Evolutionary conservation across 2,797 vertebrate species (phyloP), one percentile per base, ranked within the genome.

Genomic region (Spondyliosoma cantharus): DNA sequence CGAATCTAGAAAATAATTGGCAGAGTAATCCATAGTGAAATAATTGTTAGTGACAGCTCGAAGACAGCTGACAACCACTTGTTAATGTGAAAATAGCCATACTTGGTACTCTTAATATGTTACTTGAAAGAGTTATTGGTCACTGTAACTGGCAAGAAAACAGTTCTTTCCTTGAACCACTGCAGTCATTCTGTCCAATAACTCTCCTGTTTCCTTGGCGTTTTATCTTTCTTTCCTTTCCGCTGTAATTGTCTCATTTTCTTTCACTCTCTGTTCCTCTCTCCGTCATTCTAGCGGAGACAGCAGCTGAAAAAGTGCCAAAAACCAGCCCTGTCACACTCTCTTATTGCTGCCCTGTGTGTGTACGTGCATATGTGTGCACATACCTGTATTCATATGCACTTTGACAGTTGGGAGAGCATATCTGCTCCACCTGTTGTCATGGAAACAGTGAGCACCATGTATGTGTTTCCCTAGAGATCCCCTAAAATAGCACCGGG

Each of bases 391-490:
- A 59, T 70, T 73, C 29, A 24, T 12, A 45, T 80, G 78, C 77
- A 78, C 79, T 90, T 87, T 91, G 86, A 91, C 78, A 88, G 86
- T 73, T 87, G 57, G 68, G 75, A 67, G 57, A 86, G 88, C 72
- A 76, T 82, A 87, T 88, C 89, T 90, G 84, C 77, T 90, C 80
- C 80, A 81, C 80, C 61, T 69, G 93, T 94, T 87, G 92, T 90
- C 93, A 95, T 95, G 91, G 94, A 91, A 95, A 95, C 94, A 93
- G 88, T 68, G 49, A 79, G 84, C 60, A 70, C 74, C 37, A 56
- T 62, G 76, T 84, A 37, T 82, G 76, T 84, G 48, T 83, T 86
- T 86, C 79, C 82, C 58, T 22, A 27, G 27, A 89, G 71, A 71
- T 76, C 78, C 27, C 80, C 81, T 24, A 71, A 79, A 78, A 59